A percentile compares a stretch with the other conserved stretches of the same genome.
phyloP scores from a whole-genome alignment of 2,113 vertebrate species.

The Mustela nigripes region DNA sequence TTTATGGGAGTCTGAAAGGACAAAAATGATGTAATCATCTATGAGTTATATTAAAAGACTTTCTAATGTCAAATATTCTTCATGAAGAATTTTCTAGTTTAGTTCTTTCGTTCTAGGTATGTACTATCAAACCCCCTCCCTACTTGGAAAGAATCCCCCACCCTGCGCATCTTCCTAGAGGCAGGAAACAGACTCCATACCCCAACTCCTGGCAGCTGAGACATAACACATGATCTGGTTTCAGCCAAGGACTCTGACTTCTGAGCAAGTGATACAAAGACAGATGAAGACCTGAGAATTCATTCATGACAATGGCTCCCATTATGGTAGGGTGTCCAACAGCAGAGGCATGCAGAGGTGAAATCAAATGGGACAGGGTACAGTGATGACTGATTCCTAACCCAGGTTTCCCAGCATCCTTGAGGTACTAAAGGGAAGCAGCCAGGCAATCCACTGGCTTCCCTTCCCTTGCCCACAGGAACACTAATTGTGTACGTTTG shows the following conservation, averaged over 20 bases:
- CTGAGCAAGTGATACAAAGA: neutral
- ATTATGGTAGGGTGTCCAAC: neutral
- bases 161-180: neutral
- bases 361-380: neutral
- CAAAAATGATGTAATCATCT: neutral
- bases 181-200: neutral
- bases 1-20: neutral
- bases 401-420: neutral
- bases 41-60: neutral
- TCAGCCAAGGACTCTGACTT: neutral
- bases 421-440: neutral
- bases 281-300: neutral
- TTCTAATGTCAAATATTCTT: conserved; percentile 14
- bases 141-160: neutral
- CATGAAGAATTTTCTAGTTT: neutral
- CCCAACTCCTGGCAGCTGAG: neutral
- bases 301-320: neutral
- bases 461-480: neutral
- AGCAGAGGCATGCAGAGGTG: neutral
- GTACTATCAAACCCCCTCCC: neutral
- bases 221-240: neutral
- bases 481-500: neutral
- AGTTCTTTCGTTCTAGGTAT: neutral
- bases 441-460: neutral
- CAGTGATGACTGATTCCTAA: neutral